Evolutionary conservation across 2,113 vertebrate genomes (phyloP).

Genomic region (Bubo bubo): DNA sequence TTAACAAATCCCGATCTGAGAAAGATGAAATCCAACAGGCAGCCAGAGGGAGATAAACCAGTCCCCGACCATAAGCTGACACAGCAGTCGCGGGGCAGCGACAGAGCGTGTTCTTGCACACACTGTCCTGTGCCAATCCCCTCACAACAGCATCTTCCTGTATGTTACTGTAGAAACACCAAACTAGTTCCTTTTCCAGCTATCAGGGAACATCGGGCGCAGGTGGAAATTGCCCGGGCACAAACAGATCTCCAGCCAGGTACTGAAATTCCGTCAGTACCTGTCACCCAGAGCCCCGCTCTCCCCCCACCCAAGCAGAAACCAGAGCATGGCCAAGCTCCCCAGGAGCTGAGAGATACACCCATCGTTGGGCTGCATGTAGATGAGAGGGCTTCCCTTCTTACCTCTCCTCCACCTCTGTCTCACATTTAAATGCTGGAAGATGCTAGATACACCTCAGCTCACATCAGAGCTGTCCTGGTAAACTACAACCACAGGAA

Average conservation of each 20-base stretch:
- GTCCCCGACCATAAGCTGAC: background rate
- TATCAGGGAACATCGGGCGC: background rate
- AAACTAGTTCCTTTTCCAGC: background rate
- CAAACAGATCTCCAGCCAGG: background rate
- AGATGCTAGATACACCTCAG: background rate
- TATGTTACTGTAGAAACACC: background rate
- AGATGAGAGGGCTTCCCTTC: background rate
- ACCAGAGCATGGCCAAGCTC: background rate
- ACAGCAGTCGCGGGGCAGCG: fast-evolving
- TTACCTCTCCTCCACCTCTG: background rate
- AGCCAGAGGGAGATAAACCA: background rate
- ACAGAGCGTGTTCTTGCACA: fast-evolving
- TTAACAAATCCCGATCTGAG: background rate
- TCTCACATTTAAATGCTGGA: background rate
- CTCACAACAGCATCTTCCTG: background rate
- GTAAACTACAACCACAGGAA: background rate
- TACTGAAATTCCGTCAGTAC: background rate
- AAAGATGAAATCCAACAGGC: background rate
- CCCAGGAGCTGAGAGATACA: too few species aligned
- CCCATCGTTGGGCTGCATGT: fast-evolving
- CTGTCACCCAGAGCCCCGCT: background rate
- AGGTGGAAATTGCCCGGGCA: background rate
- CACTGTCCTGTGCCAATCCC: background rate
- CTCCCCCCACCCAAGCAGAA: background rate
- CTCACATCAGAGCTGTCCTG: background rate